phyloP scores from a whole-genome alignment of 2,888 invertebrate genomes.

The Anthophora plumipes region DNA sequence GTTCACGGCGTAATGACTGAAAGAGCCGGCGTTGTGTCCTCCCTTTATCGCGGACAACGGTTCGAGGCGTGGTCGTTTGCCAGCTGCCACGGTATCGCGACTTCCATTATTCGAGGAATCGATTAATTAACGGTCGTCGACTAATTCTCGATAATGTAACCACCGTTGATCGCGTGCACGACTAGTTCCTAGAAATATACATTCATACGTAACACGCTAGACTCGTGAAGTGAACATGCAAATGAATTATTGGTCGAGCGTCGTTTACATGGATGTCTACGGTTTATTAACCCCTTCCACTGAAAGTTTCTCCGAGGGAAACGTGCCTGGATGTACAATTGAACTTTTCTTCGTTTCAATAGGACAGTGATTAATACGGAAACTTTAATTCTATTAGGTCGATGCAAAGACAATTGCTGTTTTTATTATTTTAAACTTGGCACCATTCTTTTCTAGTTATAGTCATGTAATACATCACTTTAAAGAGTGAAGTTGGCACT shows the following conservation, averaged over 20 bases:
- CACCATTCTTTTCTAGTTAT: too few species aligned
- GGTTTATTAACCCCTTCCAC: not conserved
- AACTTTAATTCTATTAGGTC: too few species aligned
- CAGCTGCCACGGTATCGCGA: constrained; percentile 31
- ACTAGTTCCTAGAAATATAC: constrained; percentile 30
- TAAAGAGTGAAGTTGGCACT: too few species aligned
- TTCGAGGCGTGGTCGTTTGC: constrained; percentile 54
- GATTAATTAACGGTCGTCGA: constrained; percentile 67
- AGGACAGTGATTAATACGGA: too few species aligned
- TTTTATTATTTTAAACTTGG: too few species aligned
- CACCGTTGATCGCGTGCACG: constrained; percentile 29
- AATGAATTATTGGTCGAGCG: not conserved
- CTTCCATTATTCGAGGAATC: constrained; percentile 56
- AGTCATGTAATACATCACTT: too few species aligned
- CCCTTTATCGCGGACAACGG: constrained; percentile 57
- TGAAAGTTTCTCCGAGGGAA: not conserved
- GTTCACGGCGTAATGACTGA: constrained; percentile 59
- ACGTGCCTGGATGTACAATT: too few species aligned
- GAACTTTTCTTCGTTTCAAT: too few species aligned
- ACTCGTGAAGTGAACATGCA: not conserved
- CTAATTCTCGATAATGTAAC: constrained; percentile 55
- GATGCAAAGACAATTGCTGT: too few species aligned
- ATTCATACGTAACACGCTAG: not conserved
- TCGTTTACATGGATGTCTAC: too few species aligned
- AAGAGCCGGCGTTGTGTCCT: constrained; percentile 45